Evolutionary conservation across 2,797 vertebrate genomes (phyloP), one percentile per base, ranked within the genome.

Genomic region (Melanotaenia trifasciata): DNA sequence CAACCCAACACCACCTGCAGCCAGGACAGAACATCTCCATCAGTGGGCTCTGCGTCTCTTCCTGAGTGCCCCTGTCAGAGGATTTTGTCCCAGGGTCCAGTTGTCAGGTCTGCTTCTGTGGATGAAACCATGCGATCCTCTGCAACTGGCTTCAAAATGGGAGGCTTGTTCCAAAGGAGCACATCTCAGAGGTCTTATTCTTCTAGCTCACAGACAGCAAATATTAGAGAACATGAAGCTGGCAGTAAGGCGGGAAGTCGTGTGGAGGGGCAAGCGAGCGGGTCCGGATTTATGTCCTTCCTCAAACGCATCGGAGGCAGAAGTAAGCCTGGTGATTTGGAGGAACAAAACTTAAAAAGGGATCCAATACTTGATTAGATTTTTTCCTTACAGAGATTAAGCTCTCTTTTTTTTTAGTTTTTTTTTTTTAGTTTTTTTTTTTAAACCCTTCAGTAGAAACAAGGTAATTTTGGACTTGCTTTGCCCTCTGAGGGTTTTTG

Each of bases 241-340:
- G 6, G 45, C 16, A 24, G 24, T 5, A 83, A 79, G 64, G 5
- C 43, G 0, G 67, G 54, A 12, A 69, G 58, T 35, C 70, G 38
- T 0, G 40, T 24, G 0, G 86, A 90, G 5, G 83, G 75, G 3
- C 85, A 79, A 58, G 66, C 6, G 11, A 78, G 61, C 67, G 2
- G 72, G 2, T 94, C 93, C 0, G 84, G 89, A 28, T 74, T 95
- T 9, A 87, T 88, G 11, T 93, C 91, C 53, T 95, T 95, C 74
- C 93, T 95, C 70, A 93, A 78, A 50, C 92, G 93, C 40, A 90
- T 95, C 1, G 94, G 95, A 70, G 87, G 87, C 58, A 85, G 72
- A 75, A 90, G 61, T 67, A 84, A 91, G 51, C 60, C 87, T 0
- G 67, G 63, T 2, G 89, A 90, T n/a, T 53, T 73, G 38, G 89